These are phyloP conservation scores for Drosophila setifemur DNA, from an alignment of 1,140 invertebrate species.

Conservation along the genomic window DNA sequence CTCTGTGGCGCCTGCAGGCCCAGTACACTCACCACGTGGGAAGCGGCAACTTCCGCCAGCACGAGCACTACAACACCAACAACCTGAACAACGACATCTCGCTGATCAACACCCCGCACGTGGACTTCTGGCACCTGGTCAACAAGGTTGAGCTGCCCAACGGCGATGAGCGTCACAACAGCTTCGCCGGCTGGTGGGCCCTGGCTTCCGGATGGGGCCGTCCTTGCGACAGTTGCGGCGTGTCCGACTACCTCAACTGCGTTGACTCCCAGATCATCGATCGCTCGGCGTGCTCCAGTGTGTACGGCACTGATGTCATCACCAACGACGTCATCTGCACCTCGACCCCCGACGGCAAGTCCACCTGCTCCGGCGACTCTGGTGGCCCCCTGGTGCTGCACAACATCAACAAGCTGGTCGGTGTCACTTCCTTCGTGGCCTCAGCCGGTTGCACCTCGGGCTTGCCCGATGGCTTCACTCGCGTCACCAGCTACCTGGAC, in stretches of 20 bases:
- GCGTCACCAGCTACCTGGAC: slow-evolving; percentile 83
- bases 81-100: slow-evolving; percentile 29
- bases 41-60: slow-evolving; percentile 15
- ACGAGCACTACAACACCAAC: slow-evolving; percentile 5
- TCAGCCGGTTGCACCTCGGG: slow-evolving; percentile 33
- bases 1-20: slow-evolving; percentile 7
- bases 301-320: slow-evolving; percentile 31
- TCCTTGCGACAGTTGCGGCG: slow-evolving; percentile 4
- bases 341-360: slow-evolving; percentile 28
- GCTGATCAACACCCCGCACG: slow-evolving; percentile 8
- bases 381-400: slow-evolving; percentile 83
- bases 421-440: slow-evolving; percentile 81
- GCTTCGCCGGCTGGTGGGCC: slow-evolving; percentile 7
- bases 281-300: slow-evolving; percentile 33
- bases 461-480: slow-evolving; percentile 83
- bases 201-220: slow-evolving; percentile 32
- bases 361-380: slow-evolving; percentile 83
- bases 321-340: slow-evolving; percentile 47
- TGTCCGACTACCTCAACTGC: slow-evolving; percentile 41
- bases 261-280: slow-evolving; percentile 39
- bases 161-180: neutral
- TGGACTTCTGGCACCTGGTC: slow-evolving; percentile 16
- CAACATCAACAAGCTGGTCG: slow-evolving; percentile 81
- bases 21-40: slow-evolving; percentile 15
- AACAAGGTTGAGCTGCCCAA: slow-evolving; percentile 34